Evolutionary conservation across 2,797 vertebrate genomes (phyloP), one percentile per base, ranked within the genome.

Genomic region (Cryptoprocta ferox): DNA sequence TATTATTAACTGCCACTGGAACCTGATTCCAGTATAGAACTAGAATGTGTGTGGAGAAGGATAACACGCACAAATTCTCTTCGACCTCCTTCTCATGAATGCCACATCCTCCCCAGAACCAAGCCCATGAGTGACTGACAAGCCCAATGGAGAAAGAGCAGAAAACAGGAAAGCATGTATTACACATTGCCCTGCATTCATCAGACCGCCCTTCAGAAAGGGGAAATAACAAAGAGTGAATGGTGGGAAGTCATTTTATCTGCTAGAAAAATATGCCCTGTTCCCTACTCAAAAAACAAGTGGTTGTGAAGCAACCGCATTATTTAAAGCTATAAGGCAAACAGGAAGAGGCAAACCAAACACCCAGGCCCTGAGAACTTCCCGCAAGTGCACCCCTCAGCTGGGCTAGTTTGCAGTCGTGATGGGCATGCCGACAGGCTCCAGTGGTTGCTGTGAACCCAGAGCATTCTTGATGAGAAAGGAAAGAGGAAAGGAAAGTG

Each of bases 181-280:
- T 98, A 98, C 97, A 98, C 98, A 98, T 98, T 94, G 92, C 97
- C 88, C 94, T 95, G 96, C 97, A 98, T 98, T 98, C 98, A 98
- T 98, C 98, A 98, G 96, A 88, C 96, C 65, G 96, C 97, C 97
- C 94, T 98, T 97, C 95, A 94, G 98, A 98, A 98, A 99, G 83
- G 98, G 99, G 98, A 99, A 99, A 99, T 98, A 98, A 98, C 98
- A 98, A 98, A 98, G 98, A 98, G 97, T 98, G 98, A 99, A 98
- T 98, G 98, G 98, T 98, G 98, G 98, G 98, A 99, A 98, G 98
- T 98, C 80, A 98, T 98, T 98, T 99, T 98, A 98, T 99, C 98
- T 98, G 76, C 98, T 98, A 98, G 98, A 99, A 99, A 99, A 99
- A 99, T 98, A 98, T 98, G 97, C 97, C 97, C 97, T 97, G 96